Base-by-base conservation (phyloP, 2,888 invertebrate genomes). In the Stenoptilia bipunctidactyla region DNA sequence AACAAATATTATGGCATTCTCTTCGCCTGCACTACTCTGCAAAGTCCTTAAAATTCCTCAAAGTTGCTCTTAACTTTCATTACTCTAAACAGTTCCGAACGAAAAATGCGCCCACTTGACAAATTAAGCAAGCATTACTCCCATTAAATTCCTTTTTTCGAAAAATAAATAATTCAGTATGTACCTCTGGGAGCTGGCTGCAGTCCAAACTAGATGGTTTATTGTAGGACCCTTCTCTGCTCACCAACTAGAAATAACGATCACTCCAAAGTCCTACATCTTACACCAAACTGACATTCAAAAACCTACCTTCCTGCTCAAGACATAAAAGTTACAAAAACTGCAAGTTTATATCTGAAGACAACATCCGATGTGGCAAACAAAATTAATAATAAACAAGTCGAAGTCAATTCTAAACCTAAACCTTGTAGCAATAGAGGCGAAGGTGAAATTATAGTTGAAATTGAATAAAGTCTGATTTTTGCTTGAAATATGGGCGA, bases 231-330 rank as follows among this genome's bases (percentile, higher is more conserved):
- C 46, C 66, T 66, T 51, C 57, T 56, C 46, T 52, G 55, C 57
- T 61, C 58, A 55, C 58, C 56, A 56, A 52, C 56, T 53, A 62
- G 61, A 58, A 63, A 60, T 63, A 66, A 65, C 66, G 64, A 66
- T 54, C 63, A 48, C 62, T 61, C 50, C 46, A 52, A 46, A 55
- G 54, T 55, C 41, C 36, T 35, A 45, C 39, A 25, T 12, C 20
- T 42, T 10, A 14, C 27, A 1, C 0, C 15, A 12, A 15, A 8
- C 5, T 20, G 6, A 30, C 8, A 30, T 13, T 13, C 40, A 15
- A 30, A 3, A 30, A 14, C 14, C 40, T 13, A 34, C 44, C 27
- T 34, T 46, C 40, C 38, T 6, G 12, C 12, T n/a, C 30, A 30
- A 30, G 30, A 30, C 3, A 30, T 30, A 30, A 12, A 30, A n/a